These are phyloP conservation scores for Caerostris darwini DNA, from an alignment of 1,140 invertebrate species.

Conservation along the genomic window DNA sequence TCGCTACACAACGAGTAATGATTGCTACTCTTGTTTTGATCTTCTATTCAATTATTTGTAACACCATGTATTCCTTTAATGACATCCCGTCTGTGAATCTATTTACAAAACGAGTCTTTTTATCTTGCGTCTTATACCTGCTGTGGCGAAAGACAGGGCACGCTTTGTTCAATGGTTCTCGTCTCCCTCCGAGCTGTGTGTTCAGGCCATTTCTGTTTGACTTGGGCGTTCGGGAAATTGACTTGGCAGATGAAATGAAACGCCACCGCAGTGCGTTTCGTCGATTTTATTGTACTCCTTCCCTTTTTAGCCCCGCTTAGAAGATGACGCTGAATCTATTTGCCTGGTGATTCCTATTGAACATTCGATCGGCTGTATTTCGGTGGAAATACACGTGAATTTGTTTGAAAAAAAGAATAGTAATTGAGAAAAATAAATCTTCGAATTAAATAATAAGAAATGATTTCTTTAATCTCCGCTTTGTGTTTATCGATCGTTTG, in stretches of 20 bases:
- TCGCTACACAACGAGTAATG: not conserved
- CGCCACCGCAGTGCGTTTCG: not conserved
- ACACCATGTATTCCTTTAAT: not conserved
- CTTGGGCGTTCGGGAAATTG: not conserved
- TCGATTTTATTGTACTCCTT: not conserved
- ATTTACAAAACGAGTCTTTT: not conserved
- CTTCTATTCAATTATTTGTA: not conserved
- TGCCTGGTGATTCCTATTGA: not conserved
- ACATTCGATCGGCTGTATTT: not conserved
- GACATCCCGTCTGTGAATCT: not conserved
- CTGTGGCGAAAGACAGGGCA: not conserved
- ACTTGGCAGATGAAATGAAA: conserved; percentile 7
- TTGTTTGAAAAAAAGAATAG: too few relatives aligned
- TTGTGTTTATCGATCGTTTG: too few relatives aligned
- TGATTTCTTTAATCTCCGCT: too few relatives aligned
- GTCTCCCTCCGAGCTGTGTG: not conserved
- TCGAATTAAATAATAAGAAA: too few relatives aligned
- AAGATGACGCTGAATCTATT: not conserved
- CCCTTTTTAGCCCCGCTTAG: not conserved
- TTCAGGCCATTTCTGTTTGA: not conserved
- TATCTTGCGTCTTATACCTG: not conserved
- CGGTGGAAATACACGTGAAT: not conserved
- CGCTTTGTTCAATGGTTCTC: not conserved
- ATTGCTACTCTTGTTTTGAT: not conserved
- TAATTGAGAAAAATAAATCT: too few relatives aligned